phyloP scores from a whole-genome alignment of 2,888 invertebrate genomes.

The Drosophila fulvimacula region DNA sequence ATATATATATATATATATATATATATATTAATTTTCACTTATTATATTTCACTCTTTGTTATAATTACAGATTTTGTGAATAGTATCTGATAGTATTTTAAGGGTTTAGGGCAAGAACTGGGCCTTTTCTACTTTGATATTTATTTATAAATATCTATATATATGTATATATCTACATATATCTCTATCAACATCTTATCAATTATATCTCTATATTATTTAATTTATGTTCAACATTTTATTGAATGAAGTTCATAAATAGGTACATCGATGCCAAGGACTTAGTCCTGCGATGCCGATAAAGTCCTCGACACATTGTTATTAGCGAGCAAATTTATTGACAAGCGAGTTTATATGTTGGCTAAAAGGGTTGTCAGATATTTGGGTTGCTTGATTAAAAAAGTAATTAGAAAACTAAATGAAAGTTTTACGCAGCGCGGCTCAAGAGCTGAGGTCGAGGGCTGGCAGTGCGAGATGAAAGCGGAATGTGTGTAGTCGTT shows the following conservation, averaged over 20 bases:
- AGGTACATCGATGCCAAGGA: background rate
- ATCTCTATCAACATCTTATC: no score
- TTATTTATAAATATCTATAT: no score
- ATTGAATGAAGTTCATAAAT: background rate
- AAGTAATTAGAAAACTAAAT: slow-evolving; percentile 81
- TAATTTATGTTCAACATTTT: no score
- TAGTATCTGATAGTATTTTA: no score
- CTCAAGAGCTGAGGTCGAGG: slow-evolving; percentile 3
- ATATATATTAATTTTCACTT: no score
- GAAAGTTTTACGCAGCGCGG: slow-evolving; percentile 76
- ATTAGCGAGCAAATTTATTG: slow-evolving; percentile 28
- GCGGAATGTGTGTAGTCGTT: slow-evolving; percentile 51
- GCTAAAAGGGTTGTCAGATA: slow-evolving; percentile 55
- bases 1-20: no score
- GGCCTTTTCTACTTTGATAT: no score
- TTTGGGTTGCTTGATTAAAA: slow-evolving; percentile 80
- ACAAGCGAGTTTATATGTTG: slow-evolving; percentile 14
- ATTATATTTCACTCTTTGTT: no score
- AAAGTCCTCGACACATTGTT: slow-evolving; percentile 11
- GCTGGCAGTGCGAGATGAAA: background rate
- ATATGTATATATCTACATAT: no score
- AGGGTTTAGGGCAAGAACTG: no score
- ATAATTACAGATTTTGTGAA: no score
- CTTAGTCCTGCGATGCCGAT: background rate
- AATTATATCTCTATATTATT: no score